Conservation (phyloP, 2,113 vertebrate species). For the Clarias magur region DNA sequence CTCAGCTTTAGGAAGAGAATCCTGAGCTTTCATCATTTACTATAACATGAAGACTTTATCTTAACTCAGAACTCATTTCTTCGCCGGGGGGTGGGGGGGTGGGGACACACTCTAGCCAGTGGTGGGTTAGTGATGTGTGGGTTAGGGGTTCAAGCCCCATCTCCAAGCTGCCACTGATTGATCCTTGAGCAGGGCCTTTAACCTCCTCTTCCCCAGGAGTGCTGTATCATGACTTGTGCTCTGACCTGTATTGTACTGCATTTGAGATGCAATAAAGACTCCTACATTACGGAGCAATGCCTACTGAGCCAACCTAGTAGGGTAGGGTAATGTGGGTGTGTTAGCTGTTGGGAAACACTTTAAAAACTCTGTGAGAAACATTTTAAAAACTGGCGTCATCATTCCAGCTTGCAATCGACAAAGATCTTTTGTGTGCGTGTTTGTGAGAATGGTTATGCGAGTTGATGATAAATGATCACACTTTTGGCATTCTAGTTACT, state of each 20-base stretch:
- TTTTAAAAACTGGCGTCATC: slow-evolving; percentile 3
- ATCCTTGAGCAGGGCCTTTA: neutral
- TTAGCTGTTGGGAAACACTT: slow-evolving; percentile 15
- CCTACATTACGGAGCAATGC: slow-evolving; percentile 7
- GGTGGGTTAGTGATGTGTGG: neutral
- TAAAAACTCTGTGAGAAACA: slow-evolving; percentile 3
- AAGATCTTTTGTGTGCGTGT: neutral
- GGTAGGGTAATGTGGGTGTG: slow-evolving; percentile 1
- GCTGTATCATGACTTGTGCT: neutral
- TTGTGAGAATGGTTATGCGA: neutral
- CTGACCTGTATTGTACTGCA: neutral
- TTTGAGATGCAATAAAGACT: neutral
- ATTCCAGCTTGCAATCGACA: neutral
- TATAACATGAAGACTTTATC: neutral
- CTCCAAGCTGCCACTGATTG: neutral
- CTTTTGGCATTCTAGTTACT: neutral
- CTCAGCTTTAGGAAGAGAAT: slow-evolving; percentile 11
- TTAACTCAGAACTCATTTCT: neutral
- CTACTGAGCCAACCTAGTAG: neutral
- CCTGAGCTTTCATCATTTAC: neutral
- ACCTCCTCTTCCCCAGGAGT: neutral
- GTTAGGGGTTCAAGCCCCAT: neutral
- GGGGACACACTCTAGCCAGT: neutral
- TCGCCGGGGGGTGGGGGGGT: too few relatives aligned
- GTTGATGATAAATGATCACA: neutral